Conservation (phyloP, 1,140 invertebrate genomes). For the Formica selysi region DNA sequence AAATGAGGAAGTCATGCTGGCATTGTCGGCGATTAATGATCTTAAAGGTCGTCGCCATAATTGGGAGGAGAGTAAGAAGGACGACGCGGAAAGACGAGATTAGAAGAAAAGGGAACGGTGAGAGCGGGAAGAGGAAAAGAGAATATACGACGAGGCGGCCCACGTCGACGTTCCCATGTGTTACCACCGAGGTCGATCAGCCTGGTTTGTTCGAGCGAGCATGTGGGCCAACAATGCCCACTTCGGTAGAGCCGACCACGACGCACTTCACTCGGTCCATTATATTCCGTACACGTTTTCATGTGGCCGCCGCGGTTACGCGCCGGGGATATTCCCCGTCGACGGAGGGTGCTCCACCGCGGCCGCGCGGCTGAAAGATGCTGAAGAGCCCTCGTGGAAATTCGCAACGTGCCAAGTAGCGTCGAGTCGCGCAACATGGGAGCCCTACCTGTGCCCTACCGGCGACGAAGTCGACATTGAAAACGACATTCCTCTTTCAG, state of each 20-base stretch:
- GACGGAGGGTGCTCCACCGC: slow-evolving; percentile 77
- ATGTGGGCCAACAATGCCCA: slow-evolving; percentile 85
- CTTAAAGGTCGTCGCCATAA: slow-evolving; percentile 31
- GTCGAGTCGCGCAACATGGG: slow-evolving; percentile 69
- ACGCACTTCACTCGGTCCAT: slow-evolving; percentile 83
- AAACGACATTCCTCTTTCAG: not conserved
- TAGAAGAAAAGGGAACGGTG: slow-evolving; percentile 67
- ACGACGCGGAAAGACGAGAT: slow-evolving; percentile 46
- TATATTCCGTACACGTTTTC: slow-evolving; percentile 80
- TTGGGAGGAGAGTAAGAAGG: slow-evolving; percentile 18
- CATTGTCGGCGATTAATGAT: slow-evolving; percentile 44
- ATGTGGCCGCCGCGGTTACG: slow-evolving; percentile 70
- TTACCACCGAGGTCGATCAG: slow-evolving; percentile 81
- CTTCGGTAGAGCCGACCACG: slow-evolving; percentile 79
- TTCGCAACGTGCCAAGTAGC: slow-evolving; percentile 78
- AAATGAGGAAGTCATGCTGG: slow-evolving; percentile 30
- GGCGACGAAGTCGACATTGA: slow-evolving; percentile 66
- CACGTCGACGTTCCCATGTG: slow-evolving; percentile 77
- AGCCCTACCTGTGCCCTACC: slow-evolving; percentile 71
- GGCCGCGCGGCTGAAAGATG: slow-evolving; percentile 74
- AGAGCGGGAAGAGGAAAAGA: slow-evolving; percentile 39
- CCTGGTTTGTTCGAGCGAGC: slow-evolving; percentile 81
- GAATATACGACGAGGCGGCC: slow-evolving; percentile 45
- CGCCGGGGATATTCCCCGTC: slow-evolving; percentile 64
- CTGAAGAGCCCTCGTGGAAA: slow-evolving; percentile 78